Conservation (phyloP, 2,113 vertebrate genomes). For the Spheniscus mendiculus region DNA sequence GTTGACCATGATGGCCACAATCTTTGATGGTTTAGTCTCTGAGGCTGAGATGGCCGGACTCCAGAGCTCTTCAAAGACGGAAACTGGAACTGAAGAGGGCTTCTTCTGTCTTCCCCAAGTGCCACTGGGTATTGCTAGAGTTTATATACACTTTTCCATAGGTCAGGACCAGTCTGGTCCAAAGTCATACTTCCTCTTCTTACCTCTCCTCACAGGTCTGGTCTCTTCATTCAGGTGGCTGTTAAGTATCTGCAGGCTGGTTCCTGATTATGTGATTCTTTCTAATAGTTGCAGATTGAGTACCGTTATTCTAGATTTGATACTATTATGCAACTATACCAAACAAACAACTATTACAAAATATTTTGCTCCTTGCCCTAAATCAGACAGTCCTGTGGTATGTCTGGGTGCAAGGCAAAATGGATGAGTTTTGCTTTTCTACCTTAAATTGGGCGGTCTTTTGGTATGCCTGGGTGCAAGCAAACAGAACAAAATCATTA, state of each 20-base stretch:
- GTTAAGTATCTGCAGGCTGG: background rate
- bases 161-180: background rate
- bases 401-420: background rate
- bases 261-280: accelerated
- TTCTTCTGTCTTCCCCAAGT: background rate
- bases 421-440: background rate
- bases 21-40: background rate
- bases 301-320: background rate
- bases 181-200: background rate
- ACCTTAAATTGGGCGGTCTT: background rate
- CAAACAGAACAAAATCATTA: background rate
- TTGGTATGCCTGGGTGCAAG: background rate
- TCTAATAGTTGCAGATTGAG: background rate
- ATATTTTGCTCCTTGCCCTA: background rate
- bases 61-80: background rate
- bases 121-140: background rate
- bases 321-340: background rate
- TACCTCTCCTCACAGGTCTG: background rate
- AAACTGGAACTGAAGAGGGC: background rate
- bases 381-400: background rate
- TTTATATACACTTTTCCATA: background rate
- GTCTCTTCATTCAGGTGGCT: background rate
- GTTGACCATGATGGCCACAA: background rate
- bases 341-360: background rate
- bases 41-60: background rate